Base-by-base conservation (phyloP, 2,888 invertebrate genomes). In the Synergus umbraculus region DNA sequence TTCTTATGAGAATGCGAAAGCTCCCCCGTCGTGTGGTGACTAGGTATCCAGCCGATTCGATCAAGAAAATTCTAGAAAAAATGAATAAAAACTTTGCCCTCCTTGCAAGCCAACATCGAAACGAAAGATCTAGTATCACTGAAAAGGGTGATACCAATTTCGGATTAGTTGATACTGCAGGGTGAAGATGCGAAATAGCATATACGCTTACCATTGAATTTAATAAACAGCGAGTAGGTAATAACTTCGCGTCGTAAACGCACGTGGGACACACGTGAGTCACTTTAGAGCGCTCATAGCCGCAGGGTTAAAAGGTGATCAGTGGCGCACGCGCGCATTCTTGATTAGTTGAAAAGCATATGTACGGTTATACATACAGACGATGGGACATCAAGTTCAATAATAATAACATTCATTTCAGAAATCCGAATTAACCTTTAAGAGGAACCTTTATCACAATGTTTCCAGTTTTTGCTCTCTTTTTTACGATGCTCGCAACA, bases 231-330 rank as follows among this genome's bases (percentile, higher is more conserved):
- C 76, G 49, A 79, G 76, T 80, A 37, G 46, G 79, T 78, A 83
- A 84, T 85, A 85, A 85, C 77, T 82, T 78, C 76, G 76, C 64
- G 78, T 83, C 81, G 85, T 82, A 81, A 82, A 82, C 82, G 79
- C 82, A 83, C 82, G 81, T 82, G 82, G 84, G 73, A 83, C 77
- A 80, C 78, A 80, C 76, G 79, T 79, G 81, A 78, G 67, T 54
- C 22, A 43, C 41, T 65, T 29, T 66, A 41, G 22, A 66, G 76
- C 29, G 77, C 79, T 76, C 76, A 65, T 64, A 60, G 41, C 37
- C 64, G 76, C 29, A 64, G 64, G 81, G 79, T 84, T 78, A 78
- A 82, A 80, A 82, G 83, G 83, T 81, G 82, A 81, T 78, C 64
- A 69, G 65, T 64, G 43, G 69, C 76, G 76, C 77, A 58, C 73